Evolutionary conservation across 2,888 invertebrate genomes (phyloP).

Genomic region (Tetragonisca angustula): DNA sequence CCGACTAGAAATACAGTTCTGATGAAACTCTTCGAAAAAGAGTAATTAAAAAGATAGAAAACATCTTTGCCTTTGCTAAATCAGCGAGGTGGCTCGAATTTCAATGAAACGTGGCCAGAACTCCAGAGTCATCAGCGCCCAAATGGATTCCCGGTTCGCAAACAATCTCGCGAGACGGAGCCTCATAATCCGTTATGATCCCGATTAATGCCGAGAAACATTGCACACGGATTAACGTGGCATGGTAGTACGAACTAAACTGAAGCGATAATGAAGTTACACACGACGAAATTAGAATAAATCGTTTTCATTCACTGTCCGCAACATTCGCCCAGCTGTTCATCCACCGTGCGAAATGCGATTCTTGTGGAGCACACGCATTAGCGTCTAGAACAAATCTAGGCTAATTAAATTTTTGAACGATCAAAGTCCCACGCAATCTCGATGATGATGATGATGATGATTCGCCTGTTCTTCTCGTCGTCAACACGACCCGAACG

Average conservation of each 20-base stretch:
- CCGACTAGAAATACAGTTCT: not conserved
- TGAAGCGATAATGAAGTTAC: conserved; percentile 45
- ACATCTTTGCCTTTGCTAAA: not conserved
- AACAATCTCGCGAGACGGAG: conserved; percentile 49
- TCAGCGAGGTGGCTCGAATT: not conserved
- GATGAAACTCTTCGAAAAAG: not conserved
- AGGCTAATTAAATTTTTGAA: too few species aligned
- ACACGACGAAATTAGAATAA: conserved; percentile 31
- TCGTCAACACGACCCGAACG: not conserved
- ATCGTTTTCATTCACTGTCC: conserved; percentile 7
- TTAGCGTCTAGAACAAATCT: not conserved
- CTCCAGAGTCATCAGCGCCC: conserved; percentile 9
- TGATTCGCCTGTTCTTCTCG: not conserved
- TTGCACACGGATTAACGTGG: conserved; percentile 55
- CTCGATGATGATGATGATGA: too few species aligned
- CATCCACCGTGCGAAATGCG: not conserved
- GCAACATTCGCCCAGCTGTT: not conserved
- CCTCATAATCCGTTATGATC: conserved; percentile 62
- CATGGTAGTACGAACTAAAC: conserved; percentile 41
- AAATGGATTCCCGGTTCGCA: conserved; percentile 35
- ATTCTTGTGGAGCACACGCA: not conserved
- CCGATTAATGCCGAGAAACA: conserved; percentile 61
- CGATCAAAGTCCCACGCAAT: too few species aligned
- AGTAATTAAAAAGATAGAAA: too few species aligned
- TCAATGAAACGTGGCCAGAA: not conserved